phyloP scores from a whole-genome alignment of 1,140 invertebrate species.

The Trinorchestia longiramus region DNA sequence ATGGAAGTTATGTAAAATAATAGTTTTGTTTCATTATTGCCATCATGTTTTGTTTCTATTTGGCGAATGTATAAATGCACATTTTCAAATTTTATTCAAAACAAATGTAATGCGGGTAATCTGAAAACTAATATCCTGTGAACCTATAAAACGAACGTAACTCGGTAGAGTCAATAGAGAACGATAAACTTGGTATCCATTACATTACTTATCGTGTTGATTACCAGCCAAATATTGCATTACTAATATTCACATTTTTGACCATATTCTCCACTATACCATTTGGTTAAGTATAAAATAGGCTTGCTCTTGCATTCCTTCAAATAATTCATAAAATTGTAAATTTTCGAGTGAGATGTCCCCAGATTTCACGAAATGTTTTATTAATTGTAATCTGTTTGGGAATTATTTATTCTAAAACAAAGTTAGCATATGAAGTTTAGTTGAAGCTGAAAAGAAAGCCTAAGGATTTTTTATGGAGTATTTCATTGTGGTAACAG shows the following conservation, averaged over 20 bases:
- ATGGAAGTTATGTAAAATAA: not conserved
- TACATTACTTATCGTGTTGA: too few relatives aligned
- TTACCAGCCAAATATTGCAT: too few relatives aligned
- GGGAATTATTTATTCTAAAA: not conserved
- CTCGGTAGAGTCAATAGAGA: too few relatives aligned
- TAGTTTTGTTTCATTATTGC: not conserved
- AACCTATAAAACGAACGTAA: too few relatives aligned
- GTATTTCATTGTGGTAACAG: not conserved
- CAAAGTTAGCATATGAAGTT: too few relatives aligned
- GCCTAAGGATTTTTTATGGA: not conserved
- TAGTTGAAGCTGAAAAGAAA: too few relatives aligned
- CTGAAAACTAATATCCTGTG: too few relatives aligned
- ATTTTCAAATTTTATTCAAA: not conserved
- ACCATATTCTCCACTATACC: too few relatives aligned
- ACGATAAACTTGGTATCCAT: too few relatives aligned
- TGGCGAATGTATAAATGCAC: not conserved
- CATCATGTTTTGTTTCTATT: not conserved
- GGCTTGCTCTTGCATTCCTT: too few relatives aligned
- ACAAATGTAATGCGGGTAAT: not conserved
- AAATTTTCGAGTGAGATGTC: not conserved
- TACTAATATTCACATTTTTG: too few relatives aligned
- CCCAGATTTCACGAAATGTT: not conserved
- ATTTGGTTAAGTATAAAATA: too few relatives aligned
- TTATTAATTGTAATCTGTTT: not conserved
- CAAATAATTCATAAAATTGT: not conserved